These are phyloP conservation scores for Ophthalmolycus amberensis DNA, from an alignment of 2,113 vertebrate genomes.

Conservation along the genomic window DNA sequence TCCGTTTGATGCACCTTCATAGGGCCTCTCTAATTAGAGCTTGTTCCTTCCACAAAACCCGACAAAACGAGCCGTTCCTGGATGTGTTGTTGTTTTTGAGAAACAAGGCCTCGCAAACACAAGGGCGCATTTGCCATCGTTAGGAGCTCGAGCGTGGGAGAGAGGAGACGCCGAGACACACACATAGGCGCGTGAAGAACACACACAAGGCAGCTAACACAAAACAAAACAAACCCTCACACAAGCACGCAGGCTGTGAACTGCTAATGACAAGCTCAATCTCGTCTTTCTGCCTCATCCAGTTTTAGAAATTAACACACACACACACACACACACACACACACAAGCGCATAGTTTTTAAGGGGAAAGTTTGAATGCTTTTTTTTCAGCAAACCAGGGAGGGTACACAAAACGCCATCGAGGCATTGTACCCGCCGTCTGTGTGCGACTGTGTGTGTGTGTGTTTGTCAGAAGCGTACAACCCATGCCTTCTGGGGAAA, in stretches of 20 bases:
- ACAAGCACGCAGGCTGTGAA: slow-evolving; percentile 74
- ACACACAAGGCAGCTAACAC: slow-evolving; percentile 65
- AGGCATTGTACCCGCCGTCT: slow-evolving; percentile 66
- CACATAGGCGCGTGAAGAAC: slow-evolving; percentile 36
- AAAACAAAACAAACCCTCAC: slow-evolving; percentile 82
- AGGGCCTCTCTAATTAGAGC: slow-evolving; percentile 85
- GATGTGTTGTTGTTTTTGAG: slow-evolving; percentile 82
- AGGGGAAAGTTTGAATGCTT: slow-evolving; percentile 75
- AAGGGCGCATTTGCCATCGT: slow-evolving; percentile 79
- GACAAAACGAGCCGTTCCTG: slow-evolving; percentile 77
- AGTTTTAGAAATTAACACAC: slow-evolving; percentile 84
- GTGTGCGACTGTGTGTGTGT: slow-evolving; percentile 11
- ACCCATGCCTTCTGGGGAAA: slow-evolving; percentile 79
- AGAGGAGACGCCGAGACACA: slow-evolving; percentile 59
- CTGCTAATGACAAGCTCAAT: slow-evolving; percentile 82
- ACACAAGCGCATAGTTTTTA: slow-evolving; percentile 65
- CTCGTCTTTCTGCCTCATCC: slow-evolving; percentile 82
- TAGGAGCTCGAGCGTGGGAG: slow-evolving; percentile 81
- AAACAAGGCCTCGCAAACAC: slow-evolving; percentile 78
- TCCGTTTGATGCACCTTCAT: slow-evolving; percentile 79
- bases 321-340: slow-evolving; percentile 46
- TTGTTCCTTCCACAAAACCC: slow-evolving; percentile 75
- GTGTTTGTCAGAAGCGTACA: slow-evolving; percentile 65
- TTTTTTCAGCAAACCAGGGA: slow-evolving; percentile 72
- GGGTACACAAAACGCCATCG: slow-evolving; percentile 76